Base-by-base conservation (phyloP, 2,888 invertebrate species). In the Drosophila anceps region DNA sequence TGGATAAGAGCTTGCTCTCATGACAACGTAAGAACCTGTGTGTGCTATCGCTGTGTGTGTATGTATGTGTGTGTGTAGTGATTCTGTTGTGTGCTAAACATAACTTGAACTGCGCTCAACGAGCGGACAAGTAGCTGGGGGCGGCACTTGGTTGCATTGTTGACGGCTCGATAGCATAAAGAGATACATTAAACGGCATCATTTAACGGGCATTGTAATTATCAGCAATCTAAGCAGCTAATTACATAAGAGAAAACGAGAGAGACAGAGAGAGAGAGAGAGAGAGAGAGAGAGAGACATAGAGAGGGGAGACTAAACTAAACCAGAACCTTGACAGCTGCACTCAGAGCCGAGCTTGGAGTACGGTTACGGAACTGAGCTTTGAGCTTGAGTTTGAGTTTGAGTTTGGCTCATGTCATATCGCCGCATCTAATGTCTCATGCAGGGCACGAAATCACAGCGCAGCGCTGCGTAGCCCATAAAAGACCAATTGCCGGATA, bases 381-480 rank as follows among this genome's bases (percentile, higher is more conserved):
- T 27, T 20, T 41, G 31, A 33, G 35, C 18, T 20, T 33, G 33
- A 3, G 33, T 33, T 33, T 35, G 33, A 20, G 29, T 6, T 20
- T 29, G 31, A 18, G 37, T 12, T 65, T 48, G 46, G 43, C 20
- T 43, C 37, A 55, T 53, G 20, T 46, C 37, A 35, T 53, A 35
- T 48, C 46, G 54, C 12, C 46, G 48, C 29, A 54, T 43, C 73
- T 63, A 69, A 77, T 77, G 60, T 66, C 10, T 15, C 33, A 77
- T 76, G 66, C 77, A 54, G 76, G 53, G 77, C 76, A 77, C 77
- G 76, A 62, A 73, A 29, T 60, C 60, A 33, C 67, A 44, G 24
- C 61, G 44, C 58, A 71, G 55, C 60, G 33, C 67, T 41, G 24
- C 61, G 44, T 53, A 71, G 55, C 51, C 51, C 59, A 73, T 55